Evolutionary conservation across 2,113 vertebrate genomes (phyloP), one percentile per base, ranked within the genome.

Genomic region (Peromyscus leucopus): DNA sequence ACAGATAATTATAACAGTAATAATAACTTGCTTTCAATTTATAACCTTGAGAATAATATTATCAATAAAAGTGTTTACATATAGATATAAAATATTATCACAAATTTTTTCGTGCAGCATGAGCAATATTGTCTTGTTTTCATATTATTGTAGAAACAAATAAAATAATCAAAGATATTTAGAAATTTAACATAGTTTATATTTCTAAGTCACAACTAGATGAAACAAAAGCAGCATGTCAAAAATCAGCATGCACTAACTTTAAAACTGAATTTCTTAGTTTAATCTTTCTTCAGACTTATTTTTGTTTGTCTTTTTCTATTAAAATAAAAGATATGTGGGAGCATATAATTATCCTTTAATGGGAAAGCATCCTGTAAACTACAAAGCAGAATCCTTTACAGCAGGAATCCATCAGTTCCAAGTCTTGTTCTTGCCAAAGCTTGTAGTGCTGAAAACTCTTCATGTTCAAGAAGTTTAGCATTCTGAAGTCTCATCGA

Each of bases 401-500:
- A 87, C 17, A 8, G 5, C 1, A 86, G 67, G 36, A 96, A 42
- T 80, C 33, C 55, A 61, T 93, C 16, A n/a, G 31, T 88, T 89
- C 11, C 63, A 90, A 92, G 76, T 69, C 7, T 31, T 80, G 26
- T 71, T 65, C 26, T 69, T 88, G 42, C 83, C 26, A 96, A 93
- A 91, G 1, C 51, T 78, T 46, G 19, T 67, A 72, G 42, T 31
- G 2, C 9, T 80, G 39, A 83, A 91, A 96, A 26, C 26, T 80
- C 74, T 79, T 96, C 42, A 63, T 84, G 13, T 95, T 89, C 59
- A 93, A 75, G 2, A 57, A 57, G 28, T 36, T 31, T 8, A 96
- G 61, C 17, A 75, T 79, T 95, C 48, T 84, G 86, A 88, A 94
- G 42, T 93, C 83, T 94, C 12, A 13, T 28, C 93, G 89, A 95